These are phyloP conservation scores for Carpatolechia fugitivella DNA, from an alignment of 2,888 invertebrate genomes.

Conservation along the genomic window DNA sequence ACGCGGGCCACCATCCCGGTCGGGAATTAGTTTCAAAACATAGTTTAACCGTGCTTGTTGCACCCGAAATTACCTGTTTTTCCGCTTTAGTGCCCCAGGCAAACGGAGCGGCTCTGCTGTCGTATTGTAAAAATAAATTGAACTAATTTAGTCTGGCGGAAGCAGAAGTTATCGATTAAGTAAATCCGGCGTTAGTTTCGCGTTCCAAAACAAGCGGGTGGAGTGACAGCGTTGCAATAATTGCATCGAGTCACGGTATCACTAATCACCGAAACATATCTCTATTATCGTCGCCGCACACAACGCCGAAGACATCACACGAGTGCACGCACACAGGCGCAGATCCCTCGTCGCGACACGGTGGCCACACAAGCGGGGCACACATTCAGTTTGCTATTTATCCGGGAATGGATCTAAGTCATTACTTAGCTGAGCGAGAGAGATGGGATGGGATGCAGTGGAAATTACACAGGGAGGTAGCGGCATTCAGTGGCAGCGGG, in stretches of 20 bases:
- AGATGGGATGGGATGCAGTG: slow-evolving; percentile 70
- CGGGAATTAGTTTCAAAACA: slow-evolving; percentile 72
- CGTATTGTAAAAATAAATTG: slow-evolving; percentile 44
- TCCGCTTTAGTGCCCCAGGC: slow-evolving; percentile 40
- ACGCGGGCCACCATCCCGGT: slow-evolving; percentile 48
- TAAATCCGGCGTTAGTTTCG: slow-evolving; percentile 21
- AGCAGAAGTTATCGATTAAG: slow-evolving; percentile 35
- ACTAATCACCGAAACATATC: slow-evolving; percentile 21
- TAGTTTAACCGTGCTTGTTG: slow-evolving; percentile 66
- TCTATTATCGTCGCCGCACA: slow-evolving; percentile 14
- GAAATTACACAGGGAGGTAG: slow-evolving; percentile 65
- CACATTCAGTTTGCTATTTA: slow-evolving; percentile 79
- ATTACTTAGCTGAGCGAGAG: slow-evolving; percentile 78
- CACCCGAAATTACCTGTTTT: slow-evolving; percentile 56
- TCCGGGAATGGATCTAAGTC: slow-evolving; percentile 78
- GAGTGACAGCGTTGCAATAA: slow-evolving; percentile 15
- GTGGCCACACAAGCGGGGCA: slow-evolving; percentile 44
- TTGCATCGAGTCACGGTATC: slow-evolving; percentile 12
- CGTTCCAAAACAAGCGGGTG: not conserved
- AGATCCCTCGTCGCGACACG: slow-evolving; percentile 25
- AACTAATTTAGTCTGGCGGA: slow-evolving; percentile 39
- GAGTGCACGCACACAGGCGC: slow-evolving; percentile 29
- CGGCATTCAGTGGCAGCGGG: slow-evolving; percentile 45
- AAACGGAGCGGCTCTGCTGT: slow-evolving; percentile 30
- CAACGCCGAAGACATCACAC: slow-evolving; percentile 18